These are phyloP conservation scores for Drosophila repleta DNA, from an alignment of 1,140 invertebrate genomes.

Conservation along the genomic window DNA sequence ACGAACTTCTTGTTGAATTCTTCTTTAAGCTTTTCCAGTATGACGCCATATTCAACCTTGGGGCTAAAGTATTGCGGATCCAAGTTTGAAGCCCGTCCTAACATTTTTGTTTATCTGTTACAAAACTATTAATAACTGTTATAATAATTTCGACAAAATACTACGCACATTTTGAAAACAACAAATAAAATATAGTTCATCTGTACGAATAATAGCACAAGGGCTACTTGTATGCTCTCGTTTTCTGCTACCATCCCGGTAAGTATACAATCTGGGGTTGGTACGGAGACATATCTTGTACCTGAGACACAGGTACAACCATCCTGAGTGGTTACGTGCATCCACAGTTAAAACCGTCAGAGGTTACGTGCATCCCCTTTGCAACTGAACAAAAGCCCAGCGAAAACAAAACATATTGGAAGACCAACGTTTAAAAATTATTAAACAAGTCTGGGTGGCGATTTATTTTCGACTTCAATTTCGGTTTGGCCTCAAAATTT, in stretches of 20 bases:
- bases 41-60: slow-evolving; percentile 64
- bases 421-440: slow-evolving; percentile 64
- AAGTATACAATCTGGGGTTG: no score
- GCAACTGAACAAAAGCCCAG: no score
- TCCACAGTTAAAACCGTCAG: no score
- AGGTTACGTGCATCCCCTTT: no score
- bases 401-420: slow-evolving; percentile 15
- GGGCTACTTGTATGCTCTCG: neutral
- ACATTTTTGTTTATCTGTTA: neutral
- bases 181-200: no score
- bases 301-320: no score
- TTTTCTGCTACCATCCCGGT: no score
- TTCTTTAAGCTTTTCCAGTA: slow-evolving; percentile 65
- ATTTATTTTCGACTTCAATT: slow-evolving; percentile 55
- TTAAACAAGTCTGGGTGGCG: slow-evolving; percentile 66
- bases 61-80: slow-evolving; percentile 60
- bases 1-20: slow-evolving; percentile 65
- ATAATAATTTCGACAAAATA: slow-evolving; percentile 20
- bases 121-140: neutral
- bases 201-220: no score
- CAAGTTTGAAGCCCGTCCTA: neutral
- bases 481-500: slow-evolving; percentile 31
- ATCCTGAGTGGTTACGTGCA: no score
- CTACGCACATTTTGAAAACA: no score
- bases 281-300: no score